Conservation (phyloP, 1,140 invertebrate genomes). For the Bombus superbus region DNA sequence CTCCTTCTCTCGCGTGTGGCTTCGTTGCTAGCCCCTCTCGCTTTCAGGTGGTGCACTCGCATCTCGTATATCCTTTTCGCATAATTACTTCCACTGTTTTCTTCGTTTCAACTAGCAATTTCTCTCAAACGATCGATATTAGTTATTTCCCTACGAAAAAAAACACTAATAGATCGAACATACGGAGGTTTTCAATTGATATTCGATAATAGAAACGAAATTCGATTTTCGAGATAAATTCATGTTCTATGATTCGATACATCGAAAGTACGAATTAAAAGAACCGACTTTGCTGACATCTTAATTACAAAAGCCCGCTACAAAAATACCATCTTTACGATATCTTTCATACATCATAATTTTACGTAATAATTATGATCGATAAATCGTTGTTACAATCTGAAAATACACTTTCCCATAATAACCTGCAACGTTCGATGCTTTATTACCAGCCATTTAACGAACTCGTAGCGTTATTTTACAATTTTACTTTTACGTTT, state of each 20-base stretch:
- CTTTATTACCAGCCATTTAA: not conserved
- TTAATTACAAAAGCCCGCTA: no score
- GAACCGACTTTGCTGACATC: not conserved
- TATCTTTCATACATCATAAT: not conserved
- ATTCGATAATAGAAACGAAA: not conserved
- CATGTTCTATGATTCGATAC: not conserved
- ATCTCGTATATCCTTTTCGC: not conserved
- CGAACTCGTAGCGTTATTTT: not conserved
- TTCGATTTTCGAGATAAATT: slow-evolving; percentile 19
- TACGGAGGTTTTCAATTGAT: not conserved
- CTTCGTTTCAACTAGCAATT: not conserved
- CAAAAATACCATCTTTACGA: not conserved
- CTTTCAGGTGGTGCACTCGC: slow-evolving; percentile 49
- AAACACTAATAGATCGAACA: not conserved
- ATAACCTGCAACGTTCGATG: not conserved
- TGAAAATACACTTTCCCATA: not conserved
- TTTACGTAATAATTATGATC: not conserved
- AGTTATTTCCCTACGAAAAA: not conserved
- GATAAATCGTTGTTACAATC: not conserved
- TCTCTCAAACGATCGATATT: not conserved
- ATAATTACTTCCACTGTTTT: not conserved
- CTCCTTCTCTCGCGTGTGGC: slow-evolving; percentile 29
- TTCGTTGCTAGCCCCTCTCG: slow-evolving; percentile 42
- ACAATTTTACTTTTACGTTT: not conserved
- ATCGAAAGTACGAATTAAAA: not conserved